phyloP scores from a whole-genome alignment of 2,888 invertebrate species.

The Bugulina stolonifera region DNA sequence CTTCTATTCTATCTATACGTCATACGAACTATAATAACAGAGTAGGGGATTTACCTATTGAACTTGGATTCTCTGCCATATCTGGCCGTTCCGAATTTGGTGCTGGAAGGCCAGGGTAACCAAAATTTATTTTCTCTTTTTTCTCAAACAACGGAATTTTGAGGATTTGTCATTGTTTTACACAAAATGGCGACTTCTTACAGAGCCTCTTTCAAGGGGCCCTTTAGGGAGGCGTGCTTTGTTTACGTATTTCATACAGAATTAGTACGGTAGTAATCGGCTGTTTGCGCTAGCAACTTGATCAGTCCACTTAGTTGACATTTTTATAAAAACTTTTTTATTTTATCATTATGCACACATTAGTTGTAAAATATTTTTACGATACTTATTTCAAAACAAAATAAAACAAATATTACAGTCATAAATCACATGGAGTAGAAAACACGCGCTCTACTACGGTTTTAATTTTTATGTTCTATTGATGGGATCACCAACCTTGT shows the following conservation, averaged over 20 bases:
- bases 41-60: conserved; percentile 14
- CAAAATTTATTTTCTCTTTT: background rate
- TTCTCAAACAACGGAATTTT: background rate
- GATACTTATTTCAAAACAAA: no score
- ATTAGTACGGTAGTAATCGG: background rate
- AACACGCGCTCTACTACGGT: conserved; percentile 4
- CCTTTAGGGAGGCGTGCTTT: conserved; percentile 12
- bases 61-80: background rate
- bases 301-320: no score
- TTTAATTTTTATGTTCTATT: conserved; percentile 15
- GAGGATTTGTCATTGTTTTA: conserved; percentile 27
- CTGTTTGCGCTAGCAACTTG: background rate
- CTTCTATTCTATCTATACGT: no score
- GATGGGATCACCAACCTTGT: conserved; percentile 25
- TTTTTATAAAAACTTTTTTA: background rate
- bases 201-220: conserved; percentile 20
- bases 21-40: no score
- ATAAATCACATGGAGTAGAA: no score
- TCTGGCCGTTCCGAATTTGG: background rate
- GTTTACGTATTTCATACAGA: conserved; percentile 11
- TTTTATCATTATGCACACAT: no score
- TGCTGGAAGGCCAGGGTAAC: background rate
- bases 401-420: no score
- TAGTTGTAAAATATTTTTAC: no score
- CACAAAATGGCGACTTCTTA: conserved; percentile 27